Evolutionary conservation across 2,888 invertebrate genomes (phyloP).

Genomic region (Hyposoter dolosus): DNA sequence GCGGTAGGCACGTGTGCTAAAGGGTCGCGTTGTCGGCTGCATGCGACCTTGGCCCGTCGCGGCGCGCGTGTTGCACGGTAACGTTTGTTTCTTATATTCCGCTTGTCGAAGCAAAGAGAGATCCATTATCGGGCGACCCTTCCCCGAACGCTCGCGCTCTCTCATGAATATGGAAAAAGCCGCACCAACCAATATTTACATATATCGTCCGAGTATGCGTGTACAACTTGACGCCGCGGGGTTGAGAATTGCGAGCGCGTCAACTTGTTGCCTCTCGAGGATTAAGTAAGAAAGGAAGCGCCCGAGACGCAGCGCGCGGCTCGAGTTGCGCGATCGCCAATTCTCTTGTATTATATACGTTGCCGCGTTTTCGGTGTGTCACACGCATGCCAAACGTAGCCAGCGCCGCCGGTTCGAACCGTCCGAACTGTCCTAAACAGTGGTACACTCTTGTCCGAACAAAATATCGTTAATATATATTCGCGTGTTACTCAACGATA

Average conservation of each 20-base stretch:
- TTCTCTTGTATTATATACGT: no score
- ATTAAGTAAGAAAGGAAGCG: no score
- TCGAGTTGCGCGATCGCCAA: no score
- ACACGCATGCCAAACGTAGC: slow-evolving; percentile 53
- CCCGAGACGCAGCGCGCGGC: no score
- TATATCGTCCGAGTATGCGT: not conserved
- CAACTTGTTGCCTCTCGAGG: slow-evolving; percentile 61
- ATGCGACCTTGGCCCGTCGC: slow-evolving; percentile 66
- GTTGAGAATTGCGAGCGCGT: slow-evolving; percentile 9
- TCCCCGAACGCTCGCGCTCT: no score
- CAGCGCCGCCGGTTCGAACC: slow-evolving; percentile 16
- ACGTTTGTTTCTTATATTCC: not conserved
- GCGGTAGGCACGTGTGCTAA: slow-evolving; percentile 3
- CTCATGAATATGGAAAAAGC: not conserved
- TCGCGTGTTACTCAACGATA: no score
- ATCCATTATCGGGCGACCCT: slow-evolving; percentile 39
- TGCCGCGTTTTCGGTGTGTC: no score
- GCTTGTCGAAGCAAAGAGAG: slow-evolving; percentile 23
- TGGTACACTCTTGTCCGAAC: slow-evolving; percentile 25
- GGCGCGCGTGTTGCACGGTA: slow-evolving; percentile 36
- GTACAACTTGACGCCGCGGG: not conserved
- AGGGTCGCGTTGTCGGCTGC: slow-evolving; percentile 47
- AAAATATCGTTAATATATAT: no score
- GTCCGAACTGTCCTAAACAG: slow-evolving; percentile 4
- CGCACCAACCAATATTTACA: not conserved